Evolutionary conservation across 2,113 vertebrate species (phyloP).

Genomic region (Corythornis cristatus): DNA sequence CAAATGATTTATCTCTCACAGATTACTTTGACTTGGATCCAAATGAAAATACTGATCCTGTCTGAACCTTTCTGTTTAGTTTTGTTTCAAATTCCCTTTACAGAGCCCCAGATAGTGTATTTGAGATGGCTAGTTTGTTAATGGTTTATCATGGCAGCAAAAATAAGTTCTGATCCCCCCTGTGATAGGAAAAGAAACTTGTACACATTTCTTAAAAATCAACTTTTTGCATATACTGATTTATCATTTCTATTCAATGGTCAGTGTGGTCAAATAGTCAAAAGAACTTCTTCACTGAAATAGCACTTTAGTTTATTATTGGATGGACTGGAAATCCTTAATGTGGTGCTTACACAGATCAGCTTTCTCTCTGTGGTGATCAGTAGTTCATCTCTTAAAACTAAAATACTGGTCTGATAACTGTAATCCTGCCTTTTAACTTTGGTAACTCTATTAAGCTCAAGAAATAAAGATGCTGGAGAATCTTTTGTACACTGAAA

Average conservation of each 20-base stretch:
- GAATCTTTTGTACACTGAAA: constrained; percentile 26
- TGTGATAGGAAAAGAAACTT: neutral
- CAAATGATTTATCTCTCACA: neutral
- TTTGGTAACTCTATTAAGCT: constrained; percentile 20
- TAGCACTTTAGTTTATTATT: neutral
- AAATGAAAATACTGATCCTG: neutral
- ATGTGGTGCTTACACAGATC: neutral
- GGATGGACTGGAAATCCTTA: neutral
- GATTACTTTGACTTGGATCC: neutral
- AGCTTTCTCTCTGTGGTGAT: constrained; percentile 18
- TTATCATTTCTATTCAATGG: neutral
- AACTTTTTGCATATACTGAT: neutral
- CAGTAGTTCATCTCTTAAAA: constrained; percentile 4
- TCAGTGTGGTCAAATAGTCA: neutral
- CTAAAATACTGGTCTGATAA: constrained; percentile 41
- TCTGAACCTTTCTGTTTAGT: neutral
- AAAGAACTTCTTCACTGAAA: neutral
- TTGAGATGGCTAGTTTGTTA: neutral
- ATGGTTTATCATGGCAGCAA: neutral
- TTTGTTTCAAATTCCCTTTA: neutral
- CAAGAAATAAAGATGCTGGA: constrained; percentile 30
- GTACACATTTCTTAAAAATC: neutral
- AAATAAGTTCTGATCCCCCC: neutral
- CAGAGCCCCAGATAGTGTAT: neutral
- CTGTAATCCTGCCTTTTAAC: constrained; percentile 60